Percentiles rank a stretch among this genome's conserved stretches.
Evolutionary conservation across 2,797 vertebrate species (phyloP).

Genomic region (Hephaestus fuliginosus): DNA sequence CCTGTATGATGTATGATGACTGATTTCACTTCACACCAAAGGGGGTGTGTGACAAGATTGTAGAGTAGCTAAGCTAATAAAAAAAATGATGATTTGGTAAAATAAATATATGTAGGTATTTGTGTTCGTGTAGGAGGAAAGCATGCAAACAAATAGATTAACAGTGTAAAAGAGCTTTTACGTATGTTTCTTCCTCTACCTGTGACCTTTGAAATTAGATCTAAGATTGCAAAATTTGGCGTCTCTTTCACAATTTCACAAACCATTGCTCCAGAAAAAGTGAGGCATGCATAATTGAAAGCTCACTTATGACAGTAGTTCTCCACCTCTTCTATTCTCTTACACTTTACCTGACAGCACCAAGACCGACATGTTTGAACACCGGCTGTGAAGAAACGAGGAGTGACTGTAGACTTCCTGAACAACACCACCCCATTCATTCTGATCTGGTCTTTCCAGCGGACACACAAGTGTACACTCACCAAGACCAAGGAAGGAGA

Average conservation of each 20-base stretch:
- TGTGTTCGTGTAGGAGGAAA: background rate
- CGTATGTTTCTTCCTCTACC: background rate
- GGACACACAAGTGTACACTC: slow-evolving; percentile 69
- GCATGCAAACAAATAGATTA: background rate
- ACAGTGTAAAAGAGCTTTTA: background rate
- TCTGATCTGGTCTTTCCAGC: background rate
- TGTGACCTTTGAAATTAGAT: background rate
- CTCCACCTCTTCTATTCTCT: background rate
- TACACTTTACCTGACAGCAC: background rate
- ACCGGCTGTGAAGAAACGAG: background rate
- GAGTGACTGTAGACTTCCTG: background rate
- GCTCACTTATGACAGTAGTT: background rate
- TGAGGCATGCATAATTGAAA: too few relatives aligned
- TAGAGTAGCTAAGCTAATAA: too few relatives aligned
- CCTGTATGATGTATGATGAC: background rate
- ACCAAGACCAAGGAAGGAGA: slow-evolving; percentile 91
- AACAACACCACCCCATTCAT: background rate
- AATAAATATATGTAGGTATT: background rate
- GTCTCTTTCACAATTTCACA: background rate
- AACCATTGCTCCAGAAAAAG: too few relatives aligned
- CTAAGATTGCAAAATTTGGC: background rate
- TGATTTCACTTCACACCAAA: too few relatives aligned
- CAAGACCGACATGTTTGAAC: background rate
- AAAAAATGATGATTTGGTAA: too few relatives aligned
- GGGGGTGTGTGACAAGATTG: background rate